phyloP scores from a whole-genome alignment of 2,113 vertebrate genomes.

The Chionodraco myersi region DNA sequence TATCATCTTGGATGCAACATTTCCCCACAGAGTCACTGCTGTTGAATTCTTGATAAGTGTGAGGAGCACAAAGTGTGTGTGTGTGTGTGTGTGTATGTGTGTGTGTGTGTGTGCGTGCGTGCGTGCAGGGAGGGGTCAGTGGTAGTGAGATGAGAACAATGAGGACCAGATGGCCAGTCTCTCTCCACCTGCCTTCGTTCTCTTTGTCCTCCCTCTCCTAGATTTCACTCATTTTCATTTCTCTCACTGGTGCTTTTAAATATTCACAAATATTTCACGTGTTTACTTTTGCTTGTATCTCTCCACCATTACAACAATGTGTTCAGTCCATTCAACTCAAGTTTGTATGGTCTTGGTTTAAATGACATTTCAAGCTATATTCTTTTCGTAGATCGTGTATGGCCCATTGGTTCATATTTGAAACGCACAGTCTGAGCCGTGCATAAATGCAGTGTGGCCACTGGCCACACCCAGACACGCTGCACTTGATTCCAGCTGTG shows the following conservation, averaged over 20 bases:
- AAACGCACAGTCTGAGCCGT: background rate
- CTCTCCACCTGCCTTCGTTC: slow-evolving; percentile 72
- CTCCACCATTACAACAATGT: background rate
- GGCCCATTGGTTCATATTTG: background rate
- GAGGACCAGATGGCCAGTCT: slow-evolving; percentile 76
- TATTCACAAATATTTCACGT: background rate
- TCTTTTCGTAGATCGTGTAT: background rate
- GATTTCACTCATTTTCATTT: slow-evolving; percentile 28
- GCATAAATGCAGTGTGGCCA: slow-evolving; percentile 3
- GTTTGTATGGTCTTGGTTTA: background rate
- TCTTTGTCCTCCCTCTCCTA: slow-evolving; percentile 49
- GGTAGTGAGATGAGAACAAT: slow-evolving; percentile 74
- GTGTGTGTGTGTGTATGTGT: background rate
- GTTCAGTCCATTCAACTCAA: background rate
- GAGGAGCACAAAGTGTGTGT: slow-evolving; percentile 4
- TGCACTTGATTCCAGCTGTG: slow-evolving; percentile 14
- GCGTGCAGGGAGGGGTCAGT: slow-evolving; percentile 30
- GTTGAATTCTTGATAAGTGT: slow-evolving; percentile 6
- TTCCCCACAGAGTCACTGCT: slow-evolving; percentile 14
- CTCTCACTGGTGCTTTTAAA: background rate
- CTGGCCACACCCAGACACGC: slow-evolving; percentile 8
- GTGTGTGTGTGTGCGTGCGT: background rate
- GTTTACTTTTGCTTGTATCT: background rate
- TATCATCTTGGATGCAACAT: slow-evolving; percentile 1
- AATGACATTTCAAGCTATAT: background rate